A percentile compares a stretch with the other conserved stretches of the same genome.
Conservation (phyloP, 2,113 vertebrate species). For the Colossoma macropomum region DNA sequence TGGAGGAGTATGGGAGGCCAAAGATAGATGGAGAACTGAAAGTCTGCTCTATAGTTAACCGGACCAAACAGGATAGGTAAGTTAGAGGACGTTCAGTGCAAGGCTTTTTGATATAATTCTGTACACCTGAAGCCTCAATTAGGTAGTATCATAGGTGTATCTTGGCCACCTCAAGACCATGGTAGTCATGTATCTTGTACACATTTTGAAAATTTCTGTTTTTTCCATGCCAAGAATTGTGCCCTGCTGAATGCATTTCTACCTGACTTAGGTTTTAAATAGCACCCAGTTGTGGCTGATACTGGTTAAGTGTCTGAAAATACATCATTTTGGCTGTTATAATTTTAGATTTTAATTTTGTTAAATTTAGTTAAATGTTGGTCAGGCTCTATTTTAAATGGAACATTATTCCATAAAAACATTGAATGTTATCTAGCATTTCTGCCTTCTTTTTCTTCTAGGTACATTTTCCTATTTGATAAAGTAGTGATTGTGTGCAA, state of each 20-base stretch:
- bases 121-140: neutral
- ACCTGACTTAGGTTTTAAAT: neutral
- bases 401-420: no score
- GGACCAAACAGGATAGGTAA: conserved; percentile 97
- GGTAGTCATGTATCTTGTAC: neutral
- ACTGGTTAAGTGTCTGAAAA: no score
- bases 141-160: neutral
- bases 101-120: neutral
- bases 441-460: conserved; percentile 60
- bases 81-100: neutral
- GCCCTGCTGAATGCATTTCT: neutral
- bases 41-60: conserved; percentile 92
- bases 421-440: neutral
- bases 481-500: conserved; percentile 99
- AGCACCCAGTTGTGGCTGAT: no score
- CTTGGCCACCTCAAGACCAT: neutral
- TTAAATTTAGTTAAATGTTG: no score
- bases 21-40: conserved; percentile 98
- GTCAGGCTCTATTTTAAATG: no score
- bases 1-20: conserved; percentile 93
- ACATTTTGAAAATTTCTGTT: no score
- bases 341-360: conserved; percentile 1
- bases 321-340: neutral
- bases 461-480: conserved; percentile 98
- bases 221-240: no score